Evolutionary conservation across 2,797 vertebrate genomes (phyloP).

Genomic region (Tadarida brasiliensis): DNA sequence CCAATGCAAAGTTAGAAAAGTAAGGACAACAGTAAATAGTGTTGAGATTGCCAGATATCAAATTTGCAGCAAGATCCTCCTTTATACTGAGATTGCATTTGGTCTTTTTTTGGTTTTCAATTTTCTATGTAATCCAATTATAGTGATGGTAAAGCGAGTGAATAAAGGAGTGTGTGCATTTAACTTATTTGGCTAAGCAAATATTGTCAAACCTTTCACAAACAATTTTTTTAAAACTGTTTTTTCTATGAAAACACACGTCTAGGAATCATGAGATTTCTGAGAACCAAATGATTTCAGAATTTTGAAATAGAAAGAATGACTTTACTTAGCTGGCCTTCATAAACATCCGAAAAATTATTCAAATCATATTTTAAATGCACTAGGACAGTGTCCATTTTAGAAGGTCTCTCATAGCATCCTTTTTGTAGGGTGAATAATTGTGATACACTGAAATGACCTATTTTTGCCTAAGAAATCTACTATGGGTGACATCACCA

Average conservation of each 20-base stretch:
- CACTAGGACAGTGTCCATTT: neutral
- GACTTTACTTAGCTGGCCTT: neutral
- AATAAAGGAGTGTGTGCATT: neutral
- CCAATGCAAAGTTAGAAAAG: neutral
- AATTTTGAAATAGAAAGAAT: conserved; percentile 17
- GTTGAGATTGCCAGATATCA: neutral
- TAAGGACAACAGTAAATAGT: neutral
- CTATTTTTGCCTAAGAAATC: conserved; percentile 1
- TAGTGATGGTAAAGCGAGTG: neutral
- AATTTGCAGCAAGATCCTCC: neutral
- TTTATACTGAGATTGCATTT: neutral
- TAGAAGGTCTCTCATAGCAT: neutral
- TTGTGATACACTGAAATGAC: neutral
- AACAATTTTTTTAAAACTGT: neutral
- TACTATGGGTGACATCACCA: neutral
- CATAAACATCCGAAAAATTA: conserved; percentile 2
- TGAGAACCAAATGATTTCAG: conserved; percentile 19
- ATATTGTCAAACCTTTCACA: neutral
- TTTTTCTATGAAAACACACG: neutral
- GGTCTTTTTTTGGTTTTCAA: neutral
- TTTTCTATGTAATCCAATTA: neutral
- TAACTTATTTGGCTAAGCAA: neutral
- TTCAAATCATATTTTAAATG: conserved; percentile 5
- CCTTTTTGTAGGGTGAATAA: neutral
- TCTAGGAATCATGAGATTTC: neutral